Conservation (phyloP, 2,113 vertebrate genomes). For the Sardina pilchardus region DNA sequence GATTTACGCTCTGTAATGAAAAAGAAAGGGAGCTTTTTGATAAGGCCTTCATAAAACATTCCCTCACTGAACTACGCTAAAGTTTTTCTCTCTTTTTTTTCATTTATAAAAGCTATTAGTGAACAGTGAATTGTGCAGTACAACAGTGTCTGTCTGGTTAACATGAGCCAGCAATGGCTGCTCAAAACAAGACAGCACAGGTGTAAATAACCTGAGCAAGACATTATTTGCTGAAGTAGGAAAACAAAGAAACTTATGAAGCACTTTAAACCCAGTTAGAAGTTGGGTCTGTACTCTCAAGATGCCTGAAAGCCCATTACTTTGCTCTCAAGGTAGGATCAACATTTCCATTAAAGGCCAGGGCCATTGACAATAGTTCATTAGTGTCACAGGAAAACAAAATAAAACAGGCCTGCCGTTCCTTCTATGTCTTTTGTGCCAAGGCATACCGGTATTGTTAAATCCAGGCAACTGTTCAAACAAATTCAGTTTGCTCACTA, state of each 20-base stretch:
- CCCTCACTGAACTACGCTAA: neutral
- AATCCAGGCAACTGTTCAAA: conserved; percentile 17
- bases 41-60: neutral
- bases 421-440: neutral
- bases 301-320: neutral
- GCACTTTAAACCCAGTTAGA: neutral
- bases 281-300: neutral
- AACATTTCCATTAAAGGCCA: neutral
- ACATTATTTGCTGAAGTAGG: neutral
- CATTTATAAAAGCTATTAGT: neutral
- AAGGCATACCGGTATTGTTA: neutral
- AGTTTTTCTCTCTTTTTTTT: neutral
- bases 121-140: neutral
- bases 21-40: conserved; percentile 34
- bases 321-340: neutral
- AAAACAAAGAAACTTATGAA: neutral
- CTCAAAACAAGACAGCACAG: neutral
- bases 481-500: conserved; percentile 3
- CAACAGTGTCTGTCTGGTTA: neutral
- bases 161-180: neutral
- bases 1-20: conserved; percentile 42
- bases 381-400: neutral
- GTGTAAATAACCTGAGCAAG: conserved; percentile 1
- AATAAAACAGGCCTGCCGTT: neutral
- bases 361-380: neutral